These are phyloP conservation scores for Catostylus mosaicus DNA, from an alignment of 30 jellyfish, hydroid and myxozoan species.

Conservation along the genomic window DNA sequence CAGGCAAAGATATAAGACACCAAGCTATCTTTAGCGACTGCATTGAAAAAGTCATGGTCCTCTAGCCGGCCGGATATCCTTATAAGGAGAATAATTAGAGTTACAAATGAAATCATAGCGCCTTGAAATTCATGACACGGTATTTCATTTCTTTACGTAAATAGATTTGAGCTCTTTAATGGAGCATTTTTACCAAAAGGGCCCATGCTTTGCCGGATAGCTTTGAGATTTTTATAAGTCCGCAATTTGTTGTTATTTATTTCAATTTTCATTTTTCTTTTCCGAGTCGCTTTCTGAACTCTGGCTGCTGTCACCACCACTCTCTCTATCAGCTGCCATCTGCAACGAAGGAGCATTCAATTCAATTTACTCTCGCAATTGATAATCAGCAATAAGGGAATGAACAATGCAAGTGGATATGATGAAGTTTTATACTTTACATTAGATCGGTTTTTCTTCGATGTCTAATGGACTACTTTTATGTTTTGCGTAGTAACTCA, in stretches of 20 bases:
- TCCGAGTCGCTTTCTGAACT: constrained; percentile 20
- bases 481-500: no score
- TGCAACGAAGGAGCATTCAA: constrained; percentile 5
- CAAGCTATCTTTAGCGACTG: neutral
- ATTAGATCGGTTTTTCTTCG: no score
- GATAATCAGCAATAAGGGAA: no score
- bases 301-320: constrained; percentile 22
- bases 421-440: no score
- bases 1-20: neutral
- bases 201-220: neutral
- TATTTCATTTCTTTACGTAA: neutral
- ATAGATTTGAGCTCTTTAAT: neutral
- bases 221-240: neutral
- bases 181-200: neutral
- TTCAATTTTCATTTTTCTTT: constrained; percentile 42
- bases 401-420: no score
- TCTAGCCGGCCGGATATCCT: neutral
- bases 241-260: neutral
- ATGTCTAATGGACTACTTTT: no score
- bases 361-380: no score
- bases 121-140: neutral
- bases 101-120: neutral
- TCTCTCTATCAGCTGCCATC: constrained; percentile 96
- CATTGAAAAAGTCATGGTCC: neutral
- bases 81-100: neutral